Conservation (phyloP, 2,888 invertebrate genomes). For the Tipula helvola region DNA sequence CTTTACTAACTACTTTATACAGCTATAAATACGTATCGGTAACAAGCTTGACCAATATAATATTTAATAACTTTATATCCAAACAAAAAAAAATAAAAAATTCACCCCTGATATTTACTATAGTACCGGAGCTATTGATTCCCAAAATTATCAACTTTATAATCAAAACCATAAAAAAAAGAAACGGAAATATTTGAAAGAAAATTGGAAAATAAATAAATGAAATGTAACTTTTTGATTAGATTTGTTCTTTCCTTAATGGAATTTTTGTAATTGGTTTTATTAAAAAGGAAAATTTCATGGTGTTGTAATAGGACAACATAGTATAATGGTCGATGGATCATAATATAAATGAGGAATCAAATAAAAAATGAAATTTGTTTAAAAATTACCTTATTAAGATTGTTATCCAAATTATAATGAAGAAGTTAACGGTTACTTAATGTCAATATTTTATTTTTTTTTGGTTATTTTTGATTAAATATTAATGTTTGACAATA, state of each 20-base stretch:
- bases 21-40: background rate
- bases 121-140: background rate
- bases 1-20: background rate
- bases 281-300: background rate
- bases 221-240: slow-evolving; percentile 4
- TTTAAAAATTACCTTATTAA: background rate
- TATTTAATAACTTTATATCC: background rate
- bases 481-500: background rate
- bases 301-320: background rate
- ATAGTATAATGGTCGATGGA: background rate
- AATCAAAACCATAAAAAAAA: background rate
- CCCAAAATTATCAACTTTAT: background rate
- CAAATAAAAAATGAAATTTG: background rate
- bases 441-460: background rate
- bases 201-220: slow-evolving; percentile 4
- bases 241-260: background rate
- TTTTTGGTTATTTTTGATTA: background rate
- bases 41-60: background rate
- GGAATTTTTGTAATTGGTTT: background rate
- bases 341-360: background rate
- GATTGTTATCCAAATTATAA: background rate
- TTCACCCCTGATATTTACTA: background rate
- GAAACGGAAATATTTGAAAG: background rate
- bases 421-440: background rate
- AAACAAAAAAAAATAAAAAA: background rate